phyloP scores from a whole-genome alignment of 2,888 invertebrate genomes.

The Tetranychus piercei region DNA sequence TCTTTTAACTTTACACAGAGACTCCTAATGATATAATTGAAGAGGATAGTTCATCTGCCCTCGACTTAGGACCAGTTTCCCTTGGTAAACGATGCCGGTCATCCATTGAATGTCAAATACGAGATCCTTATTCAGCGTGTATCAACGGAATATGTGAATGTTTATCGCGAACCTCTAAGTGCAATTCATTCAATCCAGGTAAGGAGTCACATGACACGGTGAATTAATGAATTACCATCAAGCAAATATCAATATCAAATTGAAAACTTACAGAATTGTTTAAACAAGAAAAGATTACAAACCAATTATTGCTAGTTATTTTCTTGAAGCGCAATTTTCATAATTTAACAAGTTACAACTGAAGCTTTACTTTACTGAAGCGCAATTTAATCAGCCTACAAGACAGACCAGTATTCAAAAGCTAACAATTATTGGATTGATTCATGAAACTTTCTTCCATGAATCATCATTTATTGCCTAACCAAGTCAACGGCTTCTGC shows the following conservation, averaged over 20 bases:
- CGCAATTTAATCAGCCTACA: too few species aligned
- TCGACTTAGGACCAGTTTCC: constrained; percentile 38
- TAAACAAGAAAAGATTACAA: neutral
- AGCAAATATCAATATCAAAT: neutral
- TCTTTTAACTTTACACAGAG: neutral
- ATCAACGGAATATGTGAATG: constrained; percentile 59
- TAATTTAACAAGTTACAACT: neutral
- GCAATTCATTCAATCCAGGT: constrained; percentile 31
- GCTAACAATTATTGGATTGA: too few species aligned
- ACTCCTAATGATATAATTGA: constrained; percentile 9
- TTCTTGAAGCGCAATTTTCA: neutral
- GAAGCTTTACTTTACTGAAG: neutral
- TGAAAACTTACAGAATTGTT: neutral
- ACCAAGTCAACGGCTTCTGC: neutral
- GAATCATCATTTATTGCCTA: neutral
- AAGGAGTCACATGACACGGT: neutral
- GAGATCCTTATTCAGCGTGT: constrained; percentile 59
- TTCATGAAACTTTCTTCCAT: neutral
- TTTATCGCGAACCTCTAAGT: constrained; percentile 38
- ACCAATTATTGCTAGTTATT: too few species aligned
- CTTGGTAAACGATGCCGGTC: constrained; percentile 55
- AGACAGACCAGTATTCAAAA: too few species aligned
- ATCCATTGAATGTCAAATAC: constrained; percentile 57
- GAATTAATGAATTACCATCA: neutral
- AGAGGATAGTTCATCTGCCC: neutral